A percentile compares a stretch with the other conserved stretches of the same genome.
Conservation (phyloP, 2,888 invertebrate species). For the Eucera pruinosa region DNA sequence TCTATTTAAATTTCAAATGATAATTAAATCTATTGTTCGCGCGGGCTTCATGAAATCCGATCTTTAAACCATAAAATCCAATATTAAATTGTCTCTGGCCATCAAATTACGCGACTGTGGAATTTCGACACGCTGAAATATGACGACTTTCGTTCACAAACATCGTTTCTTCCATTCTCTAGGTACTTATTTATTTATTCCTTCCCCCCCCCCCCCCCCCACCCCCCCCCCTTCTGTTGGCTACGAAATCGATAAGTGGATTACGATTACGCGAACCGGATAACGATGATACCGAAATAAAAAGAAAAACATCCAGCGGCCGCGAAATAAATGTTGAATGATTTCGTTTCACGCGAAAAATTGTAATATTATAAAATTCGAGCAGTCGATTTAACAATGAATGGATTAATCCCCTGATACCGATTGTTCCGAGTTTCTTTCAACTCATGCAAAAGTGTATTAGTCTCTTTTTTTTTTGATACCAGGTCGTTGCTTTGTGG, state of each 20-base stretch:
- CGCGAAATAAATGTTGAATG: conserved; percentile 1
- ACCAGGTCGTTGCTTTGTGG: background rate
- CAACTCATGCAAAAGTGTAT: background rate
- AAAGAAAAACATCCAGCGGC: conserved; percentile 1
- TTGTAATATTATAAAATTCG: background rate
- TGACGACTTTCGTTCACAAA: background rate
- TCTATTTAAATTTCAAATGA: conserved; percentile 22
- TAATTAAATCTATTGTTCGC: conserved; percentile 24
- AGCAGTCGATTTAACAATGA: background rate
- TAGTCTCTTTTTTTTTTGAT: background rate
- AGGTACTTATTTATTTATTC: background rate
- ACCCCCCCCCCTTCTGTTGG: background rate
- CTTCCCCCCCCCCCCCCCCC: background rate
- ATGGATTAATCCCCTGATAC: conserved; percentile 7
- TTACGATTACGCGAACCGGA: no score
- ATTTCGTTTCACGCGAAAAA: conserved; percentile 2
- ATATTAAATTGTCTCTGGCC: background rate
- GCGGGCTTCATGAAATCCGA: background rate
- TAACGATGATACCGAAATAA: background rate
- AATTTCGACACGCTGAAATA: background rate
- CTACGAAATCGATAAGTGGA: background rate
- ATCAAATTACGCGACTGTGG: background rate
- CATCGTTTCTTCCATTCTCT: no score
- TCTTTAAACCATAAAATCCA: background rate
- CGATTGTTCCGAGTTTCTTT: conserved; percentile 7